A percentile compares a stretch with the other conserved stretches of the same genome.
Conservation (phyloP, 2,888 invertebrate genomes). For the Hemistola chrysoprasaria region DNA sequence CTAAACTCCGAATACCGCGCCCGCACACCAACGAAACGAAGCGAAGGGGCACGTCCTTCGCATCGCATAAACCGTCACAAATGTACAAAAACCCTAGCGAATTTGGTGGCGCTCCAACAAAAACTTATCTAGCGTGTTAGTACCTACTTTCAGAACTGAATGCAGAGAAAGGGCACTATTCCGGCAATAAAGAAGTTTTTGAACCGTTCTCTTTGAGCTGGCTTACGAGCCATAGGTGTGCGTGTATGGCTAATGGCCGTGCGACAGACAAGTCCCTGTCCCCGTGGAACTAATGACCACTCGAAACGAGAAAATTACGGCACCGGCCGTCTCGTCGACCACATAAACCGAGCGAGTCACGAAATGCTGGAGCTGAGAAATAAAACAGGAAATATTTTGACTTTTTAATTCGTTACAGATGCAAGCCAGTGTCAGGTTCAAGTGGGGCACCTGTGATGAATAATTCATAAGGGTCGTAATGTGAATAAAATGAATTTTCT, state of each 20-base stretch:
- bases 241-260: conserved; percentile 66
- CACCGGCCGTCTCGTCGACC: conserved; percentile 48
- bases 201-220: conserved; percentile 38
- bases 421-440: conserved; percentile 20
- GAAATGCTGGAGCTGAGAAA: conserved; percentile 48
- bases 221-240: conserved; percentile 35
- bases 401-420: conserved; percentile 42
- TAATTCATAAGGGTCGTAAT: conserved; percentile 14
- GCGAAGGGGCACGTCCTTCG: conserved; percentile 49
- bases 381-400: conserved; percentile 40
- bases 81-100: conserved; percentile 20
- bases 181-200: conserved; percentile 37
- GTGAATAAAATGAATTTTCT: conserved; percentile 17
- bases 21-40: conserved; percentile 48
- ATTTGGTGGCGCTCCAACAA: conserved; percentile 2
- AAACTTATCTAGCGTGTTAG: conserved; percentile 10
- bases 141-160: conserved; percentile 4
- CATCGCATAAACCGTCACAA: conserved; percentile 52
- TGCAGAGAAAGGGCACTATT: conserved; percentile 1
- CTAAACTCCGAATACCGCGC: conserved; percentile 63
- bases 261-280: conserved; percentile 66
- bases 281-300: conserved; percentile 75
- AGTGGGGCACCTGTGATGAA: conserved; percentile 6
- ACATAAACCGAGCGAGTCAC: conserved; percentile 68
- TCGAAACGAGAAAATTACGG: conserved; percentile 73